phyloP scores from a whole-genome alignment of 2,888 invertebrate species.

The Carcina quercana region DNA sequence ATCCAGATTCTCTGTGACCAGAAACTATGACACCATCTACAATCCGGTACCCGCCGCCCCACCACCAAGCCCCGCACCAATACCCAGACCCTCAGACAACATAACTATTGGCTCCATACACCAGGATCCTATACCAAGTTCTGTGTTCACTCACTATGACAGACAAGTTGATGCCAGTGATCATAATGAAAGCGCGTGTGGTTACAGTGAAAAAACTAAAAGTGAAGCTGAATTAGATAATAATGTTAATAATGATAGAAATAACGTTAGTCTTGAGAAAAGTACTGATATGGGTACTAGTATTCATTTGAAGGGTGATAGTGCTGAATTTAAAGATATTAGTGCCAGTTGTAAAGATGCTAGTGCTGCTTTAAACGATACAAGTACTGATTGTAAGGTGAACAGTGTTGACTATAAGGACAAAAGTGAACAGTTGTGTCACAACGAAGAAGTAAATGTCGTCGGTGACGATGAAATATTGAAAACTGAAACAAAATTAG shows the following conservation, averaged over 20 bases:
- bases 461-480: conserved; percentile 25
- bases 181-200: conserved; percentile 12
- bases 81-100: no score
- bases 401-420: conserved; percentile 29
- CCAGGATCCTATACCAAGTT: no score
- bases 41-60: conserved; percentile 31
- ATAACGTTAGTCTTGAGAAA: not conserved
- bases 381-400: conserved; percentile 32
- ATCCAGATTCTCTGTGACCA: conserved; percentile 59
- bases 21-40: conserved; percentile 57
- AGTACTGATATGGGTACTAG: not conserved
- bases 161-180: conserved; percentile 9
- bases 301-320: no score
- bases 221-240: conserved; percentile 12
- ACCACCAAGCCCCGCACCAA: conserved; percentile 23
- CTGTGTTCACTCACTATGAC: no score
- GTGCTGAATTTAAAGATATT: no score
- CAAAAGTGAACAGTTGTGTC: conserved; percentile 35
- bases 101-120: no score
- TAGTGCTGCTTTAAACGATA: conserved; percentile 5
- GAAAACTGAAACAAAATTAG: conserved; percentile 40
- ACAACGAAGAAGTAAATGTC: conserved; percentile 31
- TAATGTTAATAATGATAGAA: not conserved
- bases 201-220: conserved; percentile 13
- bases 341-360: no score